phyloP scores from a whole-genome alignment of 2,888 invertebrate species.

The Ditula angustiorana region DNA sequence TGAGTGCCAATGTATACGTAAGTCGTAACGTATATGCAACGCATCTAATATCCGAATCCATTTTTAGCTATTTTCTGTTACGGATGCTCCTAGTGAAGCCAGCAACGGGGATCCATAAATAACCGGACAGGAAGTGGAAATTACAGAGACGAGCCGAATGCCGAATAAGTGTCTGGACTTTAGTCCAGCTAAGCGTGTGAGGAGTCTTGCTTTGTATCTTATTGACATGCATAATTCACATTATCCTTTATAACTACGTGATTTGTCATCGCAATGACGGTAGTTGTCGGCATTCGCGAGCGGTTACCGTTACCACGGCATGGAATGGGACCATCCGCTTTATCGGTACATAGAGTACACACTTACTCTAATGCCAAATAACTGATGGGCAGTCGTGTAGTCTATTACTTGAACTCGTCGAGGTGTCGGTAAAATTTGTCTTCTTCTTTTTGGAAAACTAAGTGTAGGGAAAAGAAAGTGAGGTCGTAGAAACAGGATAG shows the following conservation, averaged over 20 bases:
- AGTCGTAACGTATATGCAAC: too few relatives aligned
- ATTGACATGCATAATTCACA: conserved; percentile 26
- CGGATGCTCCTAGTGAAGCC: neutral
- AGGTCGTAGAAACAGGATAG: too few relatives aligned
- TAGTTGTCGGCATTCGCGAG: conserved; percentile 55
- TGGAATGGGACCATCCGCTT: conserved; percentile 79
- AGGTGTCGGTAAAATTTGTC: neutral
- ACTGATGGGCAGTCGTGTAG: neutral
- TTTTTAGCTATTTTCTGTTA: neutral
- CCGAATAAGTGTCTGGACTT: conserved; percentile 15
- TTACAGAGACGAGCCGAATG: conserved; percentile 20
- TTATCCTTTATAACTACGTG: conserved; percentile 38
- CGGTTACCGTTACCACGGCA: conserved; percentile 70
- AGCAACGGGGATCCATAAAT: conserved; percentile 24
- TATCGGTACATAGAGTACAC: conserved; percentile 59
- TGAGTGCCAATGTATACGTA: too few relatives aligned
- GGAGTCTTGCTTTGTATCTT: conserved; percentile 13
- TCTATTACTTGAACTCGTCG: neutral
- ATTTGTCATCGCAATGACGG: conserved; percentile 49
- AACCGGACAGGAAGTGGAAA: conserved; percentile 35
- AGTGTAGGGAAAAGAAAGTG: too few relatives aligned
- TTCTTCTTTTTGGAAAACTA: too few relatives aligned
- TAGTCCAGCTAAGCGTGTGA: conserved; percentile 8
- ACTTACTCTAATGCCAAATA: neutral
- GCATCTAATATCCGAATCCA: neutral